phyloP scores from a whole-genome alignment of 2,888 invertebrate species.

The Heliconius ismenius region DNA sequence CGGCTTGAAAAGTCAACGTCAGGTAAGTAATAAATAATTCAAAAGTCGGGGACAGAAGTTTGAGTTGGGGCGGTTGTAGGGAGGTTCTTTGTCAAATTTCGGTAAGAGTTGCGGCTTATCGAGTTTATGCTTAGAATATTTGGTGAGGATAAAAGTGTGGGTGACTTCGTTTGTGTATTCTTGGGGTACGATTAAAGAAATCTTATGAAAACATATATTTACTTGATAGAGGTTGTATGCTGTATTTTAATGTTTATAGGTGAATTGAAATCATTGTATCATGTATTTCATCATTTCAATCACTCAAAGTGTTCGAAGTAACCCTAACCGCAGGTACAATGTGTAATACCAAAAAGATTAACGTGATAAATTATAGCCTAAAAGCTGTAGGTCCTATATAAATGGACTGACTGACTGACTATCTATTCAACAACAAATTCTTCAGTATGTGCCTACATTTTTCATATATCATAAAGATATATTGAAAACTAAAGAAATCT shows the following conservation, averaged over 20 bases:
- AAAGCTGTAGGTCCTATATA: too few relatives aligned
- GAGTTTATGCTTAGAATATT: slow-evolving; percentile 24
- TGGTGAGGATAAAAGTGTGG: slow-evolving; percentile 1
- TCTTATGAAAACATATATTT: neutral
- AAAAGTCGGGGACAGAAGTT: slow-evolving; percentile 22
- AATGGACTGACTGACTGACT: too few relatives aligned
- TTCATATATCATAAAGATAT: neutral
- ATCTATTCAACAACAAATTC: too few relatives aligned
- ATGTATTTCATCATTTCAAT: too few relatives aligned
- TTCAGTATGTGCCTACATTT: neutral
- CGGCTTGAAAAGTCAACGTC: slow-evolving; percentile 32
- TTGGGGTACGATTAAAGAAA: neutral
- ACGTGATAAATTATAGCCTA: too few relatives aligned
- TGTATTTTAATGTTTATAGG: too few relatives aligned
- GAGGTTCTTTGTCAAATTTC: slow-evolving; percentile 13
- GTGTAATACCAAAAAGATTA: too few relatives aligned
- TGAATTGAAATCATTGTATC: too few relatives aligned
- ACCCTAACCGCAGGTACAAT: too few relatives aligned
- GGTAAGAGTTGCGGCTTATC: slow-evolving; percentile 16
- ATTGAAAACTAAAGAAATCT: neutral
- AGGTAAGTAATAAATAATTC: slow-evolving; percentile 32
- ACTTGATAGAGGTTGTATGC: neutral
- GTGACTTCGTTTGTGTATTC: slow-evolving; percentile 10
- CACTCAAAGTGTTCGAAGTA: too few relatives aligned
- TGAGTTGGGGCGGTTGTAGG: slow-evolving; percentile 3